Percentiles rank a stretch among this genome's conserved stretches.
Evolutionary conservation across 2,888 invertebrate species (phyloP).

Genomic region (Polia nebulosa): DNA sequence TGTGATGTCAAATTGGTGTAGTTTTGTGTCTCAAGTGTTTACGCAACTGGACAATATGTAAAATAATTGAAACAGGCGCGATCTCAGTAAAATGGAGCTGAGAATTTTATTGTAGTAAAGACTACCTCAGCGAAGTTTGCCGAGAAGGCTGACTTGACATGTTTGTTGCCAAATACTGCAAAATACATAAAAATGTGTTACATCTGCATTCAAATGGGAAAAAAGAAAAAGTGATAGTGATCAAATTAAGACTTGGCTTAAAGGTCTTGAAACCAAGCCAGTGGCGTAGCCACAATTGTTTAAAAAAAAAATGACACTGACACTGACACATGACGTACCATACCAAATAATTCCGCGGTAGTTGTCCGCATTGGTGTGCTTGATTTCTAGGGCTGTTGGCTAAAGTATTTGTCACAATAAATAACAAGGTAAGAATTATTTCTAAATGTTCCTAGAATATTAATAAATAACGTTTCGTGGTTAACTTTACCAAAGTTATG

Average conservation of each 20-base stretch:
- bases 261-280: not conserved
- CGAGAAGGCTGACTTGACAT: too few species aligned
- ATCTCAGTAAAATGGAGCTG: not conserved
- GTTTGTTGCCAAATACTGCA: too few species aligned
- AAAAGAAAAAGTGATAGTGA: too few species aligned
- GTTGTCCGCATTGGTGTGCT: slow-evolving; percentile 14
- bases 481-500: not conserved
- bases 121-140: not conserved
- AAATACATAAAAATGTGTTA: too few species aligned
- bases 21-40: too few species aligned
- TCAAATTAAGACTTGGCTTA: not conserved
- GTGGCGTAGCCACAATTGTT: too few species aligned
- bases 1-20: too few species aligned
- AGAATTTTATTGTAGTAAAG: not conserved
- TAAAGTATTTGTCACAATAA: slow-evolving; percentile 9
- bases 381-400: slow-evolving; percentile 15
- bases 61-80: too few species aligned
- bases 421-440: slow-evolving; percentile 26
- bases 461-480: not conserved
- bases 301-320: slow-evolving; percentile 12
- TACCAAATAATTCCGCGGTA: slow-evolving; percentile 12
- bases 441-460: not conserved
- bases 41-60: too few species aligned
- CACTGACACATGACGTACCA: slow-evolving; percentile 22
- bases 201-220: too few species aligned